Base-by-base conservation (phyloP, 1,140 invertebrate genomes). In the Bilobella aurantiaca region DNA sequence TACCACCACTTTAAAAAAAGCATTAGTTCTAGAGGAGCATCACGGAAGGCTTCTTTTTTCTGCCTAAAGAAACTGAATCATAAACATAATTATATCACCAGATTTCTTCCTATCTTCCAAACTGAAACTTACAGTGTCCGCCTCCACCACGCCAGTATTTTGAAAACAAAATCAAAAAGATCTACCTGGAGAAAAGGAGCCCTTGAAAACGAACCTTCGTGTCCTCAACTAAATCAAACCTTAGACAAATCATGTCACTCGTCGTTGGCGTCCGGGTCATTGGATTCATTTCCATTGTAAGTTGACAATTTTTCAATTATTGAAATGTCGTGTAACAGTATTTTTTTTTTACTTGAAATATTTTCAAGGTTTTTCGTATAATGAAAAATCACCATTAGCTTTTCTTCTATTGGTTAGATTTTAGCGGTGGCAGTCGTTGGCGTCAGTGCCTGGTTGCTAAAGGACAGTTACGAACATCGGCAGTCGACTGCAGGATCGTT, bases 381-480 rank as follows among this genome's bases (percentile, higher is more conserved):
- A 42, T 12, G 37, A 42, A 42, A 53, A 16, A 12, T 53, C 3
- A 12, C 25, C 25, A 5, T 23, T 14, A 53, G 3, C 21, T 8
- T 53, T 23, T 23, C 8, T 12, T 58, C 8, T 58, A 29, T 58
- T 56, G 12, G 49, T 8, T 53, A 58, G 57, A 27, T 62, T 3
- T 27, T 62, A 21, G 29, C 59, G 23, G 23, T 46, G 16, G 59
- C 59, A n/a, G 59, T 62, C 28, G 34, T 62, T 37, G 37, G 8
- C n/a, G 32, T 23, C 12, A 31, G 59, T 16, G 59, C 8, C 3
- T 46, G 31, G 59, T 25, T 62, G 16, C 32, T 62, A 14, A 34
- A 37, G 59, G 23, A 34, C n/a, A 62, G 29, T 12, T 62, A 62
- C 32, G 34, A 62, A 12, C 3, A 34, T 21, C 59, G 59, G 23